Base-by-base conservation (phyloP, 2,888 invertebrate genomes). In the Autographa gamma region DNA sequence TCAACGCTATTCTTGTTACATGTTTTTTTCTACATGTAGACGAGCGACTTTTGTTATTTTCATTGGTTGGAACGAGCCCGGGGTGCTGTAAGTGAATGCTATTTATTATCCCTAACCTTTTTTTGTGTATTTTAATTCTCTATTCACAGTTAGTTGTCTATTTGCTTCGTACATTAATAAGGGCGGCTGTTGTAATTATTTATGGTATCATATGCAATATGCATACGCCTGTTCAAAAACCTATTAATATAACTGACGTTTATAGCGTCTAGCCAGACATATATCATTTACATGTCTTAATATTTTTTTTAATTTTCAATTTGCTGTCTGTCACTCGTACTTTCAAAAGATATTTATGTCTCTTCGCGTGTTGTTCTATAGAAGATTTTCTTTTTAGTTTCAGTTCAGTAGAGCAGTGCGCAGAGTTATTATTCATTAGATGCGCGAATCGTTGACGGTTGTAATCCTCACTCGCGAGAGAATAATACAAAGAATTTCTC, bases 1-100 rank as follows among this genome's bases (percentile, higher is more conserved):
- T 91, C 90, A 91, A 87, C 82, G 62, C 81, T 81, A 85, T 86
- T 83, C 81, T 63, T 78, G 77, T 85, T 85, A 79, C 73, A 68
- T 76, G 71, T 81, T 85, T 86, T 88, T 89, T 84, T 77, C 61
- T 25, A 54, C 19, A 56, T 18, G 31, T 48, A 25, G 11, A 25
- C 31, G 61, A 60, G 66, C 34, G 58, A 32, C 66, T 56, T 25
- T 68, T 16, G 38, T 76, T 76, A 52, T 60, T 76, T 66, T 74
- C 71, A 70, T 77, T 81, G 43, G 60, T 34, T 62, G 59, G 18
- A 43, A 48, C 60, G 60, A 75, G 71, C 62, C 63, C 13, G 48
- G n/a, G 64, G 65, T 54, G 68, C 38, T 60, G 25, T 56, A 56
- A 60, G 25, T 70, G 31, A 38, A 69, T 32, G 60, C 74, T 60